Evolutionary conservation across 2,888 invertebrate species (phyloP).

Genomic region (Anagyrus pseudococci): DNA sequence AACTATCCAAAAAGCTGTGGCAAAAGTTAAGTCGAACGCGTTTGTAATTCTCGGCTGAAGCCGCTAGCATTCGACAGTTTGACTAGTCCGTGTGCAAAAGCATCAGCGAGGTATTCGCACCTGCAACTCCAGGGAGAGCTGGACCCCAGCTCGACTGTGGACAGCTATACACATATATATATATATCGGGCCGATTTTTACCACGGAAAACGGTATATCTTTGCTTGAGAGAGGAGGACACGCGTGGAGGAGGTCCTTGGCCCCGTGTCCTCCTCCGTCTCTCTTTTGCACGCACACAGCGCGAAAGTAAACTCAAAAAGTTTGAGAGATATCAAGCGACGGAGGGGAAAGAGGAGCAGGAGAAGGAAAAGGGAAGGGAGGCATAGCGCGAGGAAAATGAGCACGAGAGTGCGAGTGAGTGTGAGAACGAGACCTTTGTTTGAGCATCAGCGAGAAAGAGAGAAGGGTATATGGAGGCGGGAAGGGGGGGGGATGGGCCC

Average conservation of each 20-base stretch:
- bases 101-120: no score
- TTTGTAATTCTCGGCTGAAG: no score
- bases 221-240: neutral
- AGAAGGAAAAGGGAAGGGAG: neutral
- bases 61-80: no score
- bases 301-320: slow-evolving; percentile 26
- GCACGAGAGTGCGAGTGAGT: neutral
- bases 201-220: slow-evolving; percentile 27
- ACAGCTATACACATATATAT: no score
- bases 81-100: no score
- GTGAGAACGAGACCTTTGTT: slow-evolving; percentile 3
- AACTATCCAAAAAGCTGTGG: no score
- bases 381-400: neutral
- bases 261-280: neutral
- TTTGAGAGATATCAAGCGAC: neutral
- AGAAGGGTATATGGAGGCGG: no score
- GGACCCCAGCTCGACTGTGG: no score
- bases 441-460: neutral
- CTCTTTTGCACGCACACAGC: neutral
- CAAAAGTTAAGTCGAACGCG: no score
- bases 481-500: no score
- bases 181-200: no score
- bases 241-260: slow-evolving; percentile 13
- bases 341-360: neutral
- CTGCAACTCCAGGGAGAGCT: no score